Percentiles rank a stretch among this genome's conserved stretches.
Conservation (phyloP, 2,888 invertebrate genomes). For the Chrysolina haemoptera region DNA sequence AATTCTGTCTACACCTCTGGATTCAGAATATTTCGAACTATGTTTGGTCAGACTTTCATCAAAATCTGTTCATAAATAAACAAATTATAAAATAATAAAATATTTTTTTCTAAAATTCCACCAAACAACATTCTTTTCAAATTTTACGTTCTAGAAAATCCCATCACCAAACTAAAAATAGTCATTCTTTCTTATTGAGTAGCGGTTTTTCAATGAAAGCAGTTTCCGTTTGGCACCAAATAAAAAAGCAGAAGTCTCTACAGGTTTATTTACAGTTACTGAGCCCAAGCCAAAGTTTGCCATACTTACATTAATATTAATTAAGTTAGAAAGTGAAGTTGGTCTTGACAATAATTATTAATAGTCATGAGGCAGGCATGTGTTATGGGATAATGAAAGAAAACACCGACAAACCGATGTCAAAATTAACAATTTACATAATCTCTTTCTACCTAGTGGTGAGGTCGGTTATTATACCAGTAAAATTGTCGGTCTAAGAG, state of each 20-base stretch:
- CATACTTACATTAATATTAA: constrained; percentile 14
- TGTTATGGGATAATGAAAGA: constrained; percentile 13
- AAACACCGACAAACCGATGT: constrained; percentile 7
- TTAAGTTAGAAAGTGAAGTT: constrained; percentile 13
- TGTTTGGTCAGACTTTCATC: no score
- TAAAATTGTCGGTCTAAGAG: not conserved
- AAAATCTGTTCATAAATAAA: no score
- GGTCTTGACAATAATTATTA: constrained; percentile 12
- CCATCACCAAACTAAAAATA: not conserved
- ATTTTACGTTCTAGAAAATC: not conserved
- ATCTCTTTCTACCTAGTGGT: constrained; percentile 4
- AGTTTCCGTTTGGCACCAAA: not conserved
- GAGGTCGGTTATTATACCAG: not conserved
- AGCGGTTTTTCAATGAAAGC: not conserved
- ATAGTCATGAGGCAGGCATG: constrained; percentile 14
- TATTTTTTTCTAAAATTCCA: no score
- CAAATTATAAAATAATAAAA: no score
- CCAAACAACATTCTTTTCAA: no score
- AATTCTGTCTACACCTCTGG: no score
- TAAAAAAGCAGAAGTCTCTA: not conserved
- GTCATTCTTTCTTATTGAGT: not conserved
- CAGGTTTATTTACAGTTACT: constrained; percentile 7
- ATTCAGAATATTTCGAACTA: no score
- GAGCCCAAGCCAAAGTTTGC: constrained; percentile 16
- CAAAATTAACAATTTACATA: constrained; percentile 3